A percentile compares a stretch with the other conserved stretches of the same genome.
These are phyloP conservation scores for Hyles vespertilio DNA, from an alignment of 1,140 invertebrate genomes.

Conservation along the genomic window DNA sequence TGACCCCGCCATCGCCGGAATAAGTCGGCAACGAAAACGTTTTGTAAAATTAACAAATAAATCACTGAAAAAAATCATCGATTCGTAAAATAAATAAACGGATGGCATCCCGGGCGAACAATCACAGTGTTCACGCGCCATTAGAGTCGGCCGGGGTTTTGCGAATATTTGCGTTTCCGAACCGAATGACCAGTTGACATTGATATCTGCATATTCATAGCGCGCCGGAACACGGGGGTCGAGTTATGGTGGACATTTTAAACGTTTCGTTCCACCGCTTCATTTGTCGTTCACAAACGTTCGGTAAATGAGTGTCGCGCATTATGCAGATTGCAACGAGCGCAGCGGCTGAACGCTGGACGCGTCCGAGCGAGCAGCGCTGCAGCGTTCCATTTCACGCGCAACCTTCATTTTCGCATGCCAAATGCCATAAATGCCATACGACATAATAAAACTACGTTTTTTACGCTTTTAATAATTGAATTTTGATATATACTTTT, in stretches of 20 bases:
- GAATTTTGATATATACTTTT: too few relatives aligned
- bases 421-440: too few relatives aligned
- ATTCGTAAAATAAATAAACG: constrained; percentile 28
- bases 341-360: constrained; percentile 10
- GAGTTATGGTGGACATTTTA: constrained; percentile 21
- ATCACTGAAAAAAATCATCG: constrained; percentile 13
- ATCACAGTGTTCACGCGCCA: constrained; percentile 47
- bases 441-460: too few relatives aligned
- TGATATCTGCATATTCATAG: constrained; percentile 12
- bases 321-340: constrained; percentile 58
- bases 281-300: constrained; percentile 60
- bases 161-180: constrained; percentile 41
- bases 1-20: too few relatives aligned
- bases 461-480: too few relatives aligned
- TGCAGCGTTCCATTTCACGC: constrained; percentile 5
- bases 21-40: background rate
- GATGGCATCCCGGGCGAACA: constrained; percentile 24
- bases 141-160: constrained; percentile 38
- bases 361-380: constrained; percentile 24
- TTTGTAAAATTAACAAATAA: constrained; percentile 8
- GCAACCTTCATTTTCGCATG: constrained; percentile 6
- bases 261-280: constrained; percentile 42
- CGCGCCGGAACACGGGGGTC: constrained; percentile 22
- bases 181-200: constrained; percentile 9
- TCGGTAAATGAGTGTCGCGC: constrained; percentile 47